Evolutionary conservation across 92 coral and sea anemone species (phyloP).

Genomic region (Blastomussa wellsi): DNA sequence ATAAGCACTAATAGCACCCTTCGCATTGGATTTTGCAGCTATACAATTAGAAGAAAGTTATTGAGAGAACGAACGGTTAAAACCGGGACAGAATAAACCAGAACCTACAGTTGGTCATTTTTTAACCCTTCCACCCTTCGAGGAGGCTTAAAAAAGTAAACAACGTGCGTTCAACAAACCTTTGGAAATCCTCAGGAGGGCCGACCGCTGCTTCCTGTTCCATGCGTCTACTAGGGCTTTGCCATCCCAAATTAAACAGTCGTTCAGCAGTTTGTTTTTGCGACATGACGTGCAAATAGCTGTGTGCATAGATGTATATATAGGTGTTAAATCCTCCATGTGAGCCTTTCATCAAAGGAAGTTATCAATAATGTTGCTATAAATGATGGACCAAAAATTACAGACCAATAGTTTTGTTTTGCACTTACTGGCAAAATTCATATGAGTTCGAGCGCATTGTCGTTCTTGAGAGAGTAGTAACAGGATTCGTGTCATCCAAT

Average conservation of each 20-base stretch:
- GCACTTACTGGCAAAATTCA: too few species aligned
- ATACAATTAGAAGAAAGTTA: not conserved
- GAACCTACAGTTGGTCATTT: not conserved
- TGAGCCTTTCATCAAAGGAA: not conserved
- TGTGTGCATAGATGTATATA: constrained; percentile 1
- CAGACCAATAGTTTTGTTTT: too few species aligned
- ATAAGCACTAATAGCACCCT: not conserved
- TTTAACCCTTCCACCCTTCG: too few species aligned
- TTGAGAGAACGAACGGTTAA: too few species aligned
- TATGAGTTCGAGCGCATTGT: too few species aligned
- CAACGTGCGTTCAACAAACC: not conserved
- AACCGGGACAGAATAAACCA: too few species aligned
- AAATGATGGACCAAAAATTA: too few species aligned
- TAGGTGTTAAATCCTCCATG: not conserved
- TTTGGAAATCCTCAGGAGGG: not conserved
- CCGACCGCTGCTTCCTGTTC: not conserved
- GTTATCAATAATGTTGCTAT: too few species aligned
- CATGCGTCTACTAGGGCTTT: constrained; percentile 11
- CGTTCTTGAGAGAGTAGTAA: too few species aligned
- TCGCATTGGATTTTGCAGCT: not conserved
- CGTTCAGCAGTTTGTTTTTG: constrained; percentile 27
- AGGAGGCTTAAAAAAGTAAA: not conserved
- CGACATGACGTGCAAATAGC: constrained; percentile 36
- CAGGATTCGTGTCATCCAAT: too few species aligned
- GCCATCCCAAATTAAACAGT: not conserved